A percentile compares a stretch with the other conserved stretches of the same genome.
Evolutionary conservation across 2,113 vertebrate genomes (phyloP).

Genomic region (Tragelaphus strepsiceros): DNA sequence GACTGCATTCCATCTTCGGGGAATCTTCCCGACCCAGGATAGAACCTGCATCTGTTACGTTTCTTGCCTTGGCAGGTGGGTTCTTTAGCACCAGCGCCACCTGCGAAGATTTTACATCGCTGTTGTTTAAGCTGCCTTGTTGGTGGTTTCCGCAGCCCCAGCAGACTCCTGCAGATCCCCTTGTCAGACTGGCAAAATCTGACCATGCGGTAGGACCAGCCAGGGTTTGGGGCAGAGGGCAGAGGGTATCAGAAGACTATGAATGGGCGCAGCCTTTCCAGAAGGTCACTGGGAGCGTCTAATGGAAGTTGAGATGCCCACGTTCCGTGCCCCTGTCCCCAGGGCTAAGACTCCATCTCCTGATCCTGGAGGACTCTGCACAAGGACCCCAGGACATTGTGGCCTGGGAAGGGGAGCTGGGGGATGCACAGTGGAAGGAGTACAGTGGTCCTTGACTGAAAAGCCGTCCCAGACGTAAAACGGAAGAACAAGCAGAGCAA

Average conservation of each 20-base stretch:
- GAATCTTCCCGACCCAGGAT: background rate
- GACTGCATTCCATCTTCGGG: rapidly evolving
- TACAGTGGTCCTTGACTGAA: rapidly evolving
- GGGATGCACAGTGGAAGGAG: rapidly evolving
- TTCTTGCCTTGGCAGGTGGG: background rate
- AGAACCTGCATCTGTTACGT: rapidly evolving
- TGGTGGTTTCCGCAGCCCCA: rapidly evolving
- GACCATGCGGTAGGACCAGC: rapidly evolving
- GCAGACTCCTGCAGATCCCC: background rate
- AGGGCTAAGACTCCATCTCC: rapidly evolving
- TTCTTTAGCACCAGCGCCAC: background rate
- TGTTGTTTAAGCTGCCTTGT: rapidly evolving
- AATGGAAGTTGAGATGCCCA: background rate
- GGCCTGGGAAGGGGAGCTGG: background rate
- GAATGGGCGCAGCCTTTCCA: rapidly evolving
- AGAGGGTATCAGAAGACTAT: background rate
- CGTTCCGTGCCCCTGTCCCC: rapidly evolving
- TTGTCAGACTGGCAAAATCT: background rate
- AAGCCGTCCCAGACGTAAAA: rapidly evolving
- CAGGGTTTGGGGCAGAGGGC: background rate
- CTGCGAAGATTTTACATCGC: rapidly evolving
- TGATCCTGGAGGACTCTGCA: background rate
- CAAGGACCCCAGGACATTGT: rapidly evolving
- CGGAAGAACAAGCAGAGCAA: rapidly evolving
- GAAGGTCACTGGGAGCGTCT: background rate